Conservation (phyloP, 1,140 invertebrate species). For the Holotrichia oblita region DNA sequence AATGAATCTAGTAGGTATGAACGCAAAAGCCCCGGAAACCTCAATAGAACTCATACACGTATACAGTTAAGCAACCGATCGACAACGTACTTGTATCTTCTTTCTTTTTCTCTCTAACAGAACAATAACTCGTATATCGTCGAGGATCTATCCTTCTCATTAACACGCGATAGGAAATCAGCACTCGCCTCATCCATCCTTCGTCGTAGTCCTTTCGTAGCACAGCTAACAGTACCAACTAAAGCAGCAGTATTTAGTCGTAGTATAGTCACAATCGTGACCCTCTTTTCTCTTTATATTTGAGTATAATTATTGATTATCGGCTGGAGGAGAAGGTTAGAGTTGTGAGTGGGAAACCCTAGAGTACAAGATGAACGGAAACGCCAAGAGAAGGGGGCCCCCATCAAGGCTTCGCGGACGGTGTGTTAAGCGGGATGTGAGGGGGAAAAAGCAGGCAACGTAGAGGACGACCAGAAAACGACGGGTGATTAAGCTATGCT, state of each 20-base stretch:
- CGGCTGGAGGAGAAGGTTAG: conserved; percentile 37
- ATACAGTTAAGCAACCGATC: not conserved
- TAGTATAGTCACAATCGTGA: conserved; percentile 1
- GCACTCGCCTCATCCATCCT: conserved; percentile 26
- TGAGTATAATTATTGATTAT: conserved; percentile 51
- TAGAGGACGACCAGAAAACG: conserved; percentile 16
- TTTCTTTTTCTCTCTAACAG: not conserved
- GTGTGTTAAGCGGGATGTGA: not conserved
- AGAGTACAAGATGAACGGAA: not conserved
- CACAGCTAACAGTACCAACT: conserved; percentile 33
- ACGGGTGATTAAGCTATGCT: conserved; percentile 49
- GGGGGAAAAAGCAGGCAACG: conserved; percentile 14
- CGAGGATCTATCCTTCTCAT: conserved; percentile 13
- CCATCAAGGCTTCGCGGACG: not conserved
- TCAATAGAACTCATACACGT: no score
- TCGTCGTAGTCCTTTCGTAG: not conserved
- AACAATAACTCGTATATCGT: no score
- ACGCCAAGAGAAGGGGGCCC: not conserved
- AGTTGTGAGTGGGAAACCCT: not conserved
- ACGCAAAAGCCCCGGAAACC: no score
- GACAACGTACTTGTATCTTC: not conserved
- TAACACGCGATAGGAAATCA: conserved; percentile 29
- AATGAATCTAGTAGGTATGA: no score
- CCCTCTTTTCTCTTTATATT: conserved; percentile 51
- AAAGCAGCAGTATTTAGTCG: conserved; percentile 44